Percentiles rank a stretch among this genome's conserved stretches.
These are phyloP conservation scores for Pungitius pungitius DNA, from an alignment of 2,113 vertebrate genomes.

Conservation along the genomic window DNA sequence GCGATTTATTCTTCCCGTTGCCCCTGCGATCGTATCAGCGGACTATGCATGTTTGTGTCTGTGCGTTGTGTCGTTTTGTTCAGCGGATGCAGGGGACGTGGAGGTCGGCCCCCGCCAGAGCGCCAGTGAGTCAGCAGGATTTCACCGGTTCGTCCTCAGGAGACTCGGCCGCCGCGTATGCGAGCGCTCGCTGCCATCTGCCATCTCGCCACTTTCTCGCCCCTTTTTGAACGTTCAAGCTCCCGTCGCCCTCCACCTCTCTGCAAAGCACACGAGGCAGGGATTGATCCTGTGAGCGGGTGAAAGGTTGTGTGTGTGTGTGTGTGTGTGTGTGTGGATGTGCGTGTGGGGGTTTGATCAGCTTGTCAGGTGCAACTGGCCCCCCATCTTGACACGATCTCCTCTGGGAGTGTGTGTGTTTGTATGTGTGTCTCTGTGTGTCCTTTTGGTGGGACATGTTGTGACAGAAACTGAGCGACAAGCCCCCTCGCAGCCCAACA, in stretches of 20 bases:
- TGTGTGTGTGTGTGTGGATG: neutral
- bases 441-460: conserved; percentile 67
- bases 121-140: conserved; percentile 79
- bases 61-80: conserved; percentile 4
- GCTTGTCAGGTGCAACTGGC: conserved; percentile 58
- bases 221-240: conserved; percentile 15
- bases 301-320: conserved; percentile 56
- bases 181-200: conserved; percentile 54
- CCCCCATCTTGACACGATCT: conserved; percentile 64
- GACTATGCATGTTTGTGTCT: neutral
- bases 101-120: conserved; percentile 52
- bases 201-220: conserved; percentile 45
- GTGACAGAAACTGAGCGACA: conserved; percentile 75
- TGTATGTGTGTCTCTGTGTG: conserved; percentile 37
- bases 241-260: conserved; percentile 5
- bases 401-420: conserved; percentile 56
- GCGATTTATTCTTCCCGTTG: neutral
- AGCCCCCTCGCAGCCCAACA: conserved; percentile 70
- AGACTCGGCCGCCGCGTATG: conserved; percentile 44
- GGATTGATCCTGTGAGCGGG: conserved; percentile 32
- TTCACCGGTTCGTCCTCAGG: conserved; percentile 57
- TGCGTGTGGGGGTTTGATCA: conserved; percentile 17
- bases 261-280: neutral
- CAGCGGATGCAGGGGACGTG: neutral
- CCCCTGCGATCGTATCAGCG: neutral